Evolutionary conservation across 2,113 vertebrate species (phyloP).

Genomic region (Okapia johnstoni): DNA sequence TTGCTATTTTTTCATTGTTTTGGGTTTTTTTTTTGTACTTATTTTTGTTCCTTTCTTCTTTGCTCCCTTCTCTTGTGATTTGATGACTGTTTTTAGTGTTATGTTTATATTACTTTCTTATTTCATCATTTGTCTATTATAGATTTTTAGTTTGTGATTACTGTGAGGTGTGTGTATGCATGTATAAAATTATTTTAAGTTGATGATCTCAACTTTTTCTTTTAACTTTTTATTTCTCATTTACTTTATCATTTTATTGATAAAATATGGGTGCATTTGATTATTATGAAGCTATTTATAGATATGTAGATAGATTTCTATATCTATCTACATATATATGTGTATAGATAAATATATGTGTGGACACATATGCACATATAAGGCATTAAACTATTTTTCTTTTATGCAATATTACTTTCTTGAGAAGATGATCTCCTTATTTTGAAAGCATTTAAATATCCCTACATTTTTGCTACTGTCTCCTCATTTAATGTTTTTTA

Average conservation of each 20-base stretch:
- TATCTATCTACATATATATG: neutral
- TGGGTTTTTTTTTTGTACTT: neutral
- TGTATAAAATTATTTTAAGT: neutral
- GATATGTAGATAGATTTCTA: neutral
- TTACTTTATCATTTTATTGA: neutral
- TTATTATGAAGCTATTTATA: neutral
- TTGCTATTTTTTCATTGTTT: neutral
- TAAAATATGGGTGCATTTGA: neutral
- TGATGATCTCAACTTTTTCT: neutral
- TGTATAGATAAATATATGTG: neutral
- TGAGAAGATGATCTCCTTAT: neutral
- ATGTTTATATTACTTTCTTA: neutral
- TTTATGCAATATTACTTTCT: neutral
- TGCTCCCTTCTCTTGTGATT: neutral
- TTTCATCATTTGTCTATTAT: neutral
- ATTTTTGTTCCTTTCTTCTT: neutral
- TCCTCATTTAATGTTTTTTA: neutral
- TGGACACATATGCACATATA: neutral
- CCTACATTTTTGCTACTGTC: neutral
- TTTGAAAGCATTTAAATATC: neutral
- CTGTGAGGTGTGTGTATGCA: neutral
- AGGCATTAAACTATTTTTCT: neutral
- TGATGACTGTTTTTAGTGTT: neutral
- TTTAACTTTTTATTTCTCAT: neutral
- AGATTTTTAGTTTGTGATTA: neutral